Evolutionary conservation across 2,888 invertebrate species (phyloP).

Genomic region (Mylabris sibirica): DNA sequence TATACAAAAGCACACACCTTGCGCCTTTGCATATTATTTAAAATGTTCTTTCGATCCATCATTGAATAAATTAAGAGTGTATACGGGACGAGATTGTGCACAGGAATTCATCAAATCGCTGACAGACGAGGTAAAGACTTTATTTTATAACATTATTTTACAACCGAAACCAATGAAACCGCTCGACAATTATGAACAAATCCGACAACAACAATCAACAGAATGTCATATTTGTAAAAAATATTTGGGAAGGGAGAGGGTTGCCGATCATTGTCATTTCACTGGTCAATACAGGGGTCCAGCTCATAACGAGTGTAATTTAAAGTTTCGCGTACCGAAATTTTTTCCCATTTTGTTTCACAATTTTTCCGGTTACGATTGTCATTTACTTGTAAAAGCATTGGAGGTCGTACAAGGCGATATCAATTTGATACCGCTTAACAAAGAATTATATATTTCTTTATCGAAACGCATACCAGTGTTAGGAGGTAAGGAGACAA

Average conservation of each 20-base stretch:
- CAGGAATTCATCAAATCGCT: constrained; percentile 23
- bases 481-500: background rate
- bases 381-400: constrained; percentile 7
- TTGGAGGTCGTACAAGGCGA: background rate
- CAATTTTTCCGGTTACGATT: constrained; percentile 15
- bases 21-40: constrained; percentile 38
- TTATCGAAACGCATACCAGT: background rate
- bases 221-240: background rate
- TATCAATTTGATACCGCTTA: background rate
- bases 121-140: background rate
- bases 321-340: constrained; percentile 1
- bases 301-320: constrained; percentile 10
- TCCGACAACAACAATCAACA: background rate
- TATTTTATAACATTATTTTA: background rate
- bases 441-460: constrained; percentile 8
- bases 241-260: background rate
- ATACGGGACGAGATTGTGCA: constrained; percentile 29
- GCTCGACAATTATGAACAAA: background rate
- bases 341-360: constrained; percentile 13
- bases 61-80: constrained; percentile 27
- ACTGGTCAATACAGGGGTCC: constrained; percentile 17
- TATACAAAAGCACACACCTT: constrained; percentile 32
- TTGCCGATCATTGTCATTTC: constrained; percentile 11
- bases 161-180: background rate
- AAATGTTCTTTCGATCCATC: constrained; percentile 39